phyloP scores from a whole-genome alignment of 2,888 invertebrate species.

The Hermodice carunculata region DNA sequence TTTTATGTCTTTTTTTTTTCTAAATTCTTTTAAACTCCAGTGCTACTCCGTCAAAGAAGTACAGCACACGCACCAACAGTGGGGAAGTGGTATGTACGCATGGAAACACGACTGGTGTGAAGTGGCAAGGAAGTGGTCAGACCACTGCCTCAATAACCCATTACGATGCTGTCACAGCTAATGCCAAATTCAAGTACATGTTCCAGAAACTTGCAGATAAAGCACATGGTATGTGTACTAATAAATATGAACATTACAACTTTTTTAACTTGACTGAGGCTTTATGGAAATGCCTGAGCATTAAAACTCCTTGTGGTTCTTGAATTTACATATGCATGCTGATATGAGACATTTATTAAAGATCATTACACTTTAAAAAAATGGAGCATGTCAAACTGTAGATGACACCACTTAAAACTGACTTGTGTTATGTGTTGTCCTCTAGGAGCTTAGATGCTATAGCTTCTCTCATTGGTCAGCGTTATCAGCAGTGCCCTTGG shows the following conservation, averaged over 20 bases:
- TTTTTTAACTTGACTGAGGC: not conserved
- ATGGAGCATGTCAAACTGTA: too few species aligned
- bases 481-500: too few species aligned
- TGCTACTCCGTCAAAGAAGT: constrained; percentile 68
- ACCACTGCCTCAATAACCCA: too few species aligned
- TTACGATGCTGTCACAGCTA: not conserved
- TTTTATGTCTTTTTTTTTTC: too few species aligned
- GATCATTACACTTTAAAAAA: too few species aligned
- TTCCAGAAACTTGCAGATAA: constrained; percentile 72
- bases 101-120: constrained; percentile 45
- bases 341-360: too few species aligned
- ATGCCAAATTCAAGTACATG: constrained; percentile 70
- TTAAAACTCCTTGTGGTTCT: not conserved
- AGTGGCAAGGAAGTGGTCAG: too few species aligned
- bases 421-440: too few species aligned
- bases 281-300: not conserved
- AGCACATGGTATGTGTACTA: constrained; percentile 57
- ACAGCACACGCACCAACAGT: constrained; percentile 72
- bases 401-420: too few species aligned
- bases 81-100: constrained; percentile 75
- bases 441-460: too few species aligned
- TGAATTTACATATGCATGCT: not conserved
- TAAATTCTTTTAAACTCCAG: not conserved
- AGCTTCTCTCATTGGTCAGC: too few species aligned
- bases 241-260: not conserved